Base-by-base conservation (phyloP, 2,797 vertebrate genomes). In the Diceros bicornis region DNA sequence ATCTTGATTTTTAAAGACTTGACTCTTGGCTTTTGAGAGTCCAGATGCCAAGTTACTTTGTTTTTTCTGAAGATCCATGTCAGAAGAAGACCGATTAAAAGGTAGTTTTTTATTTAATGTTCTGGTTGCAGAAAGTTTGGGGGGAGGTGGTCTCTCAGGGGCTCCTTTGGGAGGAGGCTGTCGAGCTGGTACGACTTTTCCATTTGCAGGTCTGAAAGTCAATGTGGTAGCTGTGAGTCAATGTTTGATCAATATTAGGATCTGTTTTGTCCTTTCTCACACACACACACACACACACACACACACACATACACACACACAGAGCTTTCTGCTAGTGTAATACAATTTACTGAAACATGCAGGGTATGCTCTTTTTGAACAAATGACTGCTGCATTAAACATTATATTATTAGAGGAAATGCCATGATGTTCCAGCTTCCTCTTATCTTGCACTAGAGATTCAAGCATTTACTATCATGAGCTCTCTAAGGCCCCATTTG, bases 101-200 rank as follows among this genome's bases (percentile, higher is more conserved):
- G 95, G 97, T 96, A 99, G 98, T 88, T 98, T 98, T 59, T 98
- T 89, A 87, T 97, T 97, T 44, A 99, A 98, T 61, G 97, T 59
- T 97, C 98, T 98, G 97, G 97, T 32, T 94, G 98, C 93, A 91
- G 98, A 93, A 82, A 99, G 96, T 97, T 98, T 99, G 8, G 99
- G 99, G 13, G 99, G 99, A 82, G 99, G 99, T 79, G 99, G 99
- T 97, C 99, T 99, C 97, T 99, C 99, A 2, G 99, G 99, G 94
- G 98, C 98, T 14, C 96, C 97, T 99, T 99, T 99, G 86, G 98
- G 98, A 74, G 99, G 97, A 93, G 99, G 99, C 66, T 99, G 99
- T 34, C 99, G 99, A 95, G 98, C 98, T 37, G 99, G 99, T 68
- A 98, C 95, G 69, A 98, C 93, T 99, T 99, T 99, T 94, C 98